phyloP scores from a whole-genome alignment of 2,797 vertebrate genomes.

The Pseudopleuronectes americanus region DNA sequence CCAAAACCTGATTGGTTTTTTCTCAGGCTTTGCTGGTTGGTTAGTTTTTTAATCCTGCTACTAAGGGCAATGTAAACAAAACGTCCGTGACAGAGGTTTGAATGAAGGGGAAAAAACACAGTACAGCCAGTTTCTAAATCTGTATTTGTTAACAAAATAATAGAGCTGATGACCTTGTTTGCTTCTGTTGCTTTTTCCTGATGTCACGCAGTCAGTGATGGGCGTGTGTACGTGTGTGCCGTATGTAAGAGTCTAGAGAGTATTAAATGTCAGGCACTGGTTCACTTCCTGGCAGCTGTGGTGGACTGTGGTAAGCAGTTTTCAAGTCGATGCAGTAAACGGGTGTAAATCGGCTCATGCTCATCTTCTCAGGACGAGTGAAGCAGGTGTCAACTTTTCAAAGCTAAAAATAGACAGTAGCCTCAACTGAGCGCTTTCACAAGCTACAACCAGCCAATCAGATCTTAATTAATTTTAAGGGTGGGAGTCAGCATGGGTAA shows the following conservation, averaged over 20 bases:
- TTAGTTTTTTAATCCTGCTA: too few relatives aligned
- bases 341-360: slow-evolving; percentile 22
- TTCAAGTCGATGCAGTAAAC: slow-evolving; percentile 28
- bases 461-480: slow-evolving; percentile 18
- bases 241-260: slow-evolving; percentile 16
- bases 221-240: slow-evolving; percentile 12
- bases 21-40: too few relatives aligned
- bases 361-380: slow-evolving; percentile 45
- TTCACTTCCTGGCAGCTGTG: slow-evolving; percentile 43
- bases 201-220: background rate
- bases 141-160: background rate
- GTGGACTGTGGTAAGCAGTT: slow-evolving; percentile 12
- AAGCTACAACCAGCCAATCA: slow-evolving; percentile 25
- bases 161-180: background rate
- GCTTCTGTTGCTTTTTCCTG: background rate
- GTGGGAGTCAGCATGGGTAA: background rate
- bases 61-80: too few relatives aligned
- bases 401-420: slow-evolving; percentile 59
- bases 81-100: too few relatives aligned
- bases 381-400: slow-evolving; percentile 30
- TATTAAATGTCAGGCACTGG: slow-evolving; percentile 36
- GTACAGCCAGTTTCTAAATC: background rate
- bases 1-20: too few relatives aligned
- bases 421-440: slow-evolving; percentile 37
- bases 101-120: too few relatives aligned